Conservation (phyloP, 2,113 vertebrate genomes). For the Callospermophilus lateralis region DNA sequence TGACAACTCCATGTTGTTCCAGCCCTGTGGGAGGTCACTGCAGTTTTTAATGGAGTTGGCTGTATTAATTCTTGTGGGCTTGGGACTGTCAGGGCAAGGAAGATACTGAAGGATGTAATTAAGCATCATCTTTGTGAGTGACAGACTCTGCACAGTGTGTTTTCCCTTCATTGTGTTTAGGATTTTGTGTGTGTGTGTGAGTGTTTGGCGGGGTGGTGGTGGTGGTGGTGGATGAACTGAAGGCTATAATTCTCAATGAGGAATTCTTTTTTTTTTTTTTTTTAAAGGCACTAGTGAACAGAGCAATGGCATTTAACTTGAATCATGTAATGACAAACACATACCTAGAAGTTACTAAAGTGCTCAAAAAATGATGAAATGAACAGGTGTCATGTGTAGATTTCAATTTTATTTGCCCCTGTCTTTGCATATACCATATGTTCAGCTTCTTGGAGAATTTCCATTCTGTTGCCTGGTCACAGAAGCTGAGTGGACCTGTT, state of each 20-base stretch:
- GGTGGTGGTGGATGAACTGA: neutral
- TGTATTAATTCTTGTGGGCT: neutral
- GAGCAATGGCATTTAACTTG: neutral
- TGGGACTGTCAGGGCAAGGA: neutral
- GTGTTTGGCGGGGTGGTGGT: too few relatives aligned
- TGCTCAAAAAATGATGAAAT: neutral
- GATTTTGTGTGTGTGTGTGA: too few relatives aligned
- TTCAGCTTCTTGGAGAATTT: neutral
- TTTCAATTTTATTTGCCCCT: neutral
- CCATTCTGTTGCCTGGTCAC: neutral
- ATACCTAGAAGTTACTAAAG: neutral
- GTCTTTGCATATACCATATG: neutral
- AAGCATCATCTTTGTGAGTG: neutral
- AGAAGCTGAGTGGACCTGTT: slow-evolving; percentile 10
- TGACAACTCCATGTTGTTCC: neutral
- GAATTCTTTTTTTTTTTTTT: neutral
- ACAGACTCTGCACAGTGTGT: neutral
- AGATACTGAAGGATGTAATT: neutral
- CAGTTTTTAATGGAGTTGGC: neutral
- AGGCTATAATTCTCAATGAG: neutral
- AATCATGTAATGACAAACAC: neutral
- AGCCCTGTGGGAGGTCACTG: neutral
- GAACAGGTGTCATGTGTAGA: neutral
- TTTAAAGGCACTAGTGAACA: neutral
- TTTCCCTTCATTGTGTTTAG: neutral